Evolutionary conservation across 2,113 vertebrate species (phyloP), one percentile per base, ranked within the genome.

Genomic region (Emydocephalus ijimae): DNA sequence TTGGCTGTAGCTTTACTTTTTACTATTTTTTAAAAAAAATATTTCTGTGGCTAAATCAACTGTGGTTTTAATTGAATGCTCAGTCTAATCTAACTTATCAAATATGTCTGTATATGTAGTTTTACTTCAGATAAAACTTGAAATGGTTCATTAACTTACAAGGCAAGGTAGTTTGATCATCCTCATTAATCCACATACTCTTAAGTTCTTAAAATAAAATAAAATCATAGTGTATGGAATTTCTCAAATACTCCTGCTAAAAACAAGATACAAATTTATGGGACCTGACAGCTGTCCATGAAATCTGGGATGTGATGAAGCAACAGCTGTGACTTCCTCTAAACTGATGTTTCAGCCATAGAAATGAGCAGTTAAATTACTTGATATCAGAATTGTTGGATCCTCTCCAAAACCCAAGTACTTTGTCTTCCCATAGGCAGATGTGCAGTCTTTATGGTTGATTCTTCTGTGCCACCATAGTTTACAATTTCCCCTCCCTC

Each of bases 311-410:
- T 14, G 10, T 74, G 24, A 43, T 50, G 50, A 52, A 69, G 54
- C 86, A 88, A 74, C 91, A 92, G 91, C 86, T 92, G 91, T 88
- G 86, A 20, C 34, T 92, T 92, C 69, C 48, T 69, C n/a, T 85
- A 3, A 88, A 69, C 48, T 52, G 29, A 39, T 92, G 57, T 61
- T 88, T 92, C n/a, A 45, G 61, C 34, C 5, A 5, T 55, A 86
- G 64, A 81, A 24, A 48, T 15, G 43, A 14, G n/a, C 50, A 87
- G 45, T 56, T 81, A 86, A 59, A 85, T 39, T 29, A 48, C 39
- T 91, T 59, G 24, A 26, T 91, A 24, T 48, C 81, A 87, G 24
- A 48, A 29, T 59, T 6, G 15, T 5, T 87, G 55, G 86, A 57
- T 50, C 18, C 4, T 50, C 3, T 87, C 39, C 50, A 26, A 55